Percentiles rank a stretch among this genome's conserved stretches.
Evolutionary conservation across 2,888 invertebrate genomes (phyloP).

Genomic region (Tenodera sinensis): DNA sequence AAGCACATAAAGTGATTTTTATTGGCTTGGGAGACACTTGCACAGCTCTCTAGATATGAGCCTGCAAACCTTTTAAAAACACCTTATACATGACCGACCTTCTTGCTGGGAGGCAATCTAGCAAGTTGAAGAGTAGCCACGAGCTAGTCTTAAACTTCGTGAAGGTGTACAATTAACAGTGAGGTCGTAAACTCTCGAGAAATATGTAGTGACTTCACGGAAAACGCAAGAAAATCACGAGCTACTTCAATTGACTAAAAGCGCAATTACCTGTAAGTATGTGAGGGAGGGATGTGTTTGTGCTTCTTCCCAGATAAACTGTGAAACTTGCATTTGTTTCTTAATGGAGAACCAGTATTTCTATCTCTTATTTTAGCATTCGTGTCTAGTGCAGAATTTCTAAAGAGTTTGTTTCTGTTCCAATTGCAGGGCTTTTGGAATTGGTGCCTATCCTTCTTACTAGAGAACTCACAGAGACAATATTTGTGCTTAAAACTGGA

Average conservation of each 20-base stretch:
- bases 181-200: neutral
- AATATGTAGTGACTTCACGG: neutral
- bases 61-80: neutral
- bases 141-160: neutral
- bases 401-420: too few relatives aligned
- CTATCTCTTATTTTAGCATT: too few relatives aligned
- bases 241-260: neutral
- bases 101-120: neutral
- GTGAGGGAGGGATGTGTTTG: too few relatives aligned
- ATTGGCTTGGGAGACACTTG: neutral
- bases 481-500: too few relatives aligned
- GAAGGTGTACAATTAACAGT: neutral
- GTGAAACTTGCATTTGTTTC: too few relatives aligned
- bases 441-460: too few relatives aligned
- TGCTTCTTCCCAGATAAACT: too few relatives aligned
- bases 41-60: neutral
- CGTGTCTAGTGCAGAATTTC: too few relatives aligned
- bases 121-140: neutral
- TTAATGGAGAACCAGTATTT: too few relatives aligned
- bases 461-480: too few relatives aligned
- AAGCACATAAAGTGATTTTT: neutral
- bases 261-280: neutral
- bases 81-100: neutral
- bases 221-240: neutral
- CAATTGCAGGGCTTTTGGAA: too few relatives aligned